These are phyloP conservation scores for Sternarchorhynchus goeldii DNA, from an alignment of 2,797 vertebrate species.

Conservation along the genomic window DNA sequence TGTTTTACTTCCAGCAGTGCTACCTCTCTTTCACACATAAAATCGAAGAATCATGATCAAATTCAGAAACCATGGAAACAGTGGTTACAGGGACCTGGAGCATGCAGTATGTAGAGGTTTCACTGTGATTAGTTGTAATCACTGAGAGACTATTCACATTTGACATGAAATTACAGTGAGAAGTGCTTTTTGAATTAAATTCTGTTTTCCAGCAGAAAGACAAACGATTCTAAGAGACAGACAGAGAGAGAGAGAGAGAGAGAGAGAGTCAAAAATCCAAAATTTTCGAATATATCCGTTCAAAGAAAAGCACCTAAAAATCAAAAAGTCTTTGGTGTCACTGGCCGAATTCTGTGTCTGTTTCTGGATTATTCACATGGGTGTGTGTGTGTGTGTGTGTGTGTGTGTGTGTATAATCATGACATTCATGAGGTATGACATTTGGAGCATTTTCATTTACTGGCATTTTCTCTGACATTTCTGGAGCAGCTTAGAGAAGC, in stretches of 20 bases:
- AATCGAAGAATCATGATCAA: neutral
- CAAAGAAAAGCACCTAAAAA: no score
- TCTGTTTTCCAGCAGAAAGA: neutral
- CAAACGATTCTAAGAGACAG: neutral
- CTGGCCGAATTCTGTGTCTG: neutral
- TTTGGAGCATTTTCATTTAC: constrained; percentile 38
- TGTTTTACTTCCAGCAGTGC: neutral
- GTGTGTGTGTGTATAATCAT: constrained; percentile 32
- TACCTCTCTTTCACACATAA: neutral
- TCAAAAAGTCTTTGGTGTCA: neutral
- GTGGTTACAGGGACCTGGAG: neutral
- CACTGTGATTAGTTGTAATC: neutral
- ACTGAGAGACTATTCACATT: neutral
- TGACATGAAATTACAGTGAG: neutral
- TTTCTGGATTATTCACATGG: neutral
- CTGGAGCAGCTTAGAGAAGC: constrained; percentile 2
- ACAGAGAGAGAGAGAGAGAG: neutral
- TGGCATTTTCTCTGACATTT: constrained; percentile 43
- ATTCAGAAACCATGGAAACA: neutral
- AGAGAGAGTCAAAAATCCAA: neutral
- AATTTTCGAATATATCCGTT: no score
- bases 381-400: constrained; percentile 13
- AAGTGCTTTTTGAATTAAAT: constrained; percentile 7
- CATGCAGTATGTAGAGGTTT: neutral
- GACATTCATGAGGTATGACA: constrained; percentile 42